phyloP scores from a whole-genome alignment of 2,888 invertebrate species.

The Epinotia ramella region DNA sequence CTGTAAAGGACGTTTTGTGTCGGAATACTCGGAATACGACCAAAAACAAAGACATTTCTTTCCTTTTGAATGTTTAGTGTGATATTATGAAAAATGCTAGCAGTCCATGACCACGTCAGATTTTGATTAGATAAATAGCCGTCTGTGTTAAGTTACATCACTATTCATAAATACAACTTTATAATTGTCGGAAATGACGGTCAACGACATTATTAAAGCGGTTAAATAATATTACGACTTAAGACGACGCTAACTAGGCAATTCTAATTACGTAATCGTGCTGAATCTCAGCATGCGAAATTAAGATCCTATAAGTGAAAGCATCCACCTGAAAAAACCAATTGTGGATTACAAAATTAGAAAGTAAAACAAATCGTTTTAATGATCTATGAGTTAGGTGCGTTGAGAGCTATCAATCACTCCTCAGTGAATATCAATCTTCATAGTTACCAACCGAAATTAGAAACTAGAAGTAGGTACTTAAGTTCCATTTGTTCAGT shows the following conservation, averaged over 20 bases:
- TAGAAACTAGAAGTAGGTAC: background rate
- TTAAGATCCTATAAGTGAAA: conserved; percentile 70
- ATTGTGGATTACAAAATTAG: conserved; percentile 70
- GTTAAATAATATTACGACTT: conserved; percentile 21
- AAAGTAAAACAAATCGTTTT: conserved; percentile 66
- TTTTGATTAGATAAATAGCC: no score
- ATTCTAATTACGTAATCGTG: conserved; percentile 20
- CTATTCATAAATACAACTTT: background rate
- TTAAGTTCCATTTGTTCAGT: conserved; percentile 7
- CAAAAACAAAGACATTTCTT: no score
- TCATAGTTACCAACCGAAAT: conserved; percentile 30
- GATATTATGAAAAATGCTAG: no score
- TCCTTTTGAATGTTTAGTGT: no score
- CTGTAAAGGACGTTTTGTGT: no score
- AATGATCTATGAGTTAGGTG: conserved; percentile 60
- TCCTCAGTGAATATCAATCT: conserved; percentile 51
- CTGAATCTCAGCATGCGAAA: conserved; percentile 49
- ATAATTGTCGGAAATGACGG: conserved; percentile 6
- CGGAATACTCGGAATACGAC: no score
- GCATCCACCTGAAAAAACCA: conserved; percentile 64
- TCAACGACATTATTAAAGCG: conserved; percentile 7
- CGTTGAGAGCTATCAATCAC: conserved; percentile 62
- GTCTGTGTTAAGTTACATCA: no score
- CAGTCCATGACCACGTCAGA: no score
- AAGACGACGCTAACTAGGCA: conserved; percentile 20